Base-by-base conservation (phyloP, 2,113 vertebrate genomes). In the Petromus typicus region DNA sequence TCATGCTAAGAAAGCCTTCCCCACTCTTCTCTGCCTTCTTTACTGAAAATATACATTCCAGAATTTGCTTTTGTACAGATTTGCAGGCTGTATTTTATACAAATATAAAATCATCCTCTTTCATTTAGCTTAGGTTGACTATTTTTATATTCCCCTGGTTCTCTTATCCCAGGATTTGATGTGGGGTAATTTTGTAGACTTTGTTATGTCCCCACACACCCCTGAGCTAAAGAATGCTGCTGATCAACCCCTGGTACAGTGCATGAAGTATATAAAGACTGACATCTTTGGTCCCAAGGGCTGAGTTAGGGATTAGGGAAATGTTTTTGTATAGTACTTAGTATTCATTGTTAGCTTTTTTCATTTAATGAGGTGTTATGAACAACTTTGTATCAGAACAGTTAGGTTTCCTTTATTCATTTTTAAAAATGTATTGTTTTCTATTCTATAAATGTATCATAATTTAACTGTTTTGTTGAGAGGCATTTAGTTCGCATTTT, bases 31-130 rank as follows among this genome's bases (percentile, higher is more conserved):
- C 0, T 91, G 22, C 13, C 14, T 78, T 67, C 18, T 30, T 76
- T 57, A 54, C 18, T 57, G 59, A 30, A 45, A 76, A 37, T 34
- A 54, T 13, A 10, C 57, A 40, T n/a, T 64, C 61, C 40, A 95
- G 7, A 86, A n/a, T 94, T 61, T 67, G 51, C 25, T 85, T 94
- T 78, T 96, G 43, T 95, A 14, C 30, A 89, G 18, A 73, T 73
- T 66, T 66, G n/a, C 86, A 40, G 40, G 22, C 79, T 90, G 23
- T 56, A 32, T 80, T 88, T 83, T 76, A 16, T 91, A 64, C 45
- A 66, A 69, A 43, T 85, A 37, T 66, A 85, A 67, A 76, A 48
- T 48, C 32, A 59, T 23, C 25, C 17, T 83, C 22, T 95, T 93
- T 93, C 32, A 89, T 89, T 69, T 86, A n/a, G 76, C 20, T 51